Conservation (phyloP, 53 echinoderm and acorn worm genomes). For the Patiria pectinifera region DNA sequence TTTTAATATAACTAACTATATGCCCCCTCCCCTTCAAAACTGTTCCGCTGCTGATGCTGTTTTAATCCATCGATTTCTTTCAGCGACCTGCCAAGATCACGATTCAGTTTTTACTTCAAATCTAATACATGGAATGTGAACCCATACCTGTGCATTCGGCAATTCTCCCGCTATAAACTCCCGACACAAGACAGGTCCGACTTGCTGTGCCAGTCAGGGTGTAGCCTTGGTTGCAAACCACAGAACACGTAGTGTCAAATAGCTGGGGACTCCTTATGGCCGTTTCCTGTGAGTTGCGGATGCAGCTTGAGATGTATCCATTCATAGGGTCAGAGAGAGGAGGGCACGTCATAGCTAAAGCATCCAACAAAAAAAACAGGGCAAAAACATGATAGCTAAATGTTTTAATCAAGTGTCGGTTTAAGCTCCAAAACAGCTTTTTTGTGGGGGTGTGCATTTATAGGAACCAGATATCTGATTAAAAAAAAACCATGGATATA, state of each 20-base stretch:
- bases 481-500: no score
- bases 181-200: slow-evolving; percentile 72
- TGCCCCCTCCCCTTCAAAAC: no score
- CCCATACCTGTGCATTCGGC: slow-evolving; percentile 65
- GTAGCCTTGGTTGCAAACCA: slow-evolving; percentile 68
- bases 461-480: no score
- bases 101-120: no score
- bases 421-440: no score
- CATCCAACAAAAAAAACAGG: neutral
- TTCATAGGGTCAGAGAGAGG: slow-evolving; percentile 46
- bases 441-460: no score
- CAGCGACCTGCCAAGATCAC: no score
- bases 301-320: slow-evolving; percentile 57
- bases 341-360: slow-evolving; percentile 70
- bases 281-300: slow-evolving; percentile 23
- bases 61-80: no score
- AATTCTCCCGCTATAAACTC: slow-evolving; percentile 62
- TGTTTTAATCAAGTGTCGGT: no score
- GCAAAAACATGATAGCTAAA: no score
- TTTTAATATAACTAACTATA: no score
- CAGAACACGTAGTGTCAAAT: slow-evolving; percentile 61
- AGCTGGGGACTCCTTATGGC: slow-evolving; percentile 34
- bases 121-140: neutral
- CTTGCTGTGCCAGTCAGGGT: slow-evolving; percentile 62
- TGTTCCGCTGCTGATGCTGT: no score